Base-by-base conservation (phyloP, 2,888 invertebrate species). In the Elmis aenea region DNA sequence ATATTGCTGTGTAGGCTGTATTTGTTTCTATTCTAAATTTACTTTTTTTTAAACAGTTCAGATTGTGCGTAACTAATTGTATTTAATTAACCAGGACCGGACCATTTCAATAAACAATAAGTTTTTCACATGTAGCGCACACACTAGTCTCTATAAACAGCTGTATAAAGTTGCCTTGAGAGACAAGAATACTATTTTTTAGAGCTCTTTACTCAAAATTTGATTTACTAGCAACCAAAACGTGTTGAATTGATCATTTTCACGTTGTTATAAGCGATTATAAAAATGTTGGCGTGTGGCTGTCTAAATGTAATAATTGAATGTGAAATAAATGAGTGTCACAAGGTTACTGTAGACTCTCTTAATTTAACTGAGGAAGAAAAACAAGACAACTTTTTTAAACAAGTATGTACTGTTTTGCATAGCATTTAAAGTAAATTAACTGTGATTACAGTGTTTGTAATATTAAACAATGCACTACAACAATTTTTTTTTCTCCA, bases 271-370 rank as follows among this genome's bases (percentile, higher is more conserved):
- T 8, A 18, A 5, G 25, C 5, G n/a, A 5, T 24, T n/a, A 24
- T 20, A 31, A 71, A 57, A 57, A 76, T 77, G 76, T 70, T 78
- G 63, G 76, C 81, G 59, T 87, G 87, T 71, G 81, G 83, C 72
- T 87, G 87, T 68, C 69, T 85, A 58, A 87, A 87, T 70, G 74
- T 84, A 55, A 71, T 73, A 52, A 72, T 83, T 52, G 77, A 77
- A 66, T 71, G 77, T 58, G 76, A 75, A 59, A 73, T 73, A 63
- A 61, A 69, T 49, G 67, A 70, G 55, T 71, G 78, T 59, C 72
- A 72, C 55, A 70, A 72, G 62, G 67, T 76, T 58, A 74, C 73
- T 58, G 61, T 73, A 52, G 72, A 71, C 50, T 72, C 72, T 59
- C 63, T 79, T 59, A 73, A 75, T 57, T 62, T 82, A 59, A 68